These are phyloP conservation scores for Dichetophora obliterata DNA, from an alignment of 2,888 invertebrate genomes.

Conservation along the genomic window DNA sequence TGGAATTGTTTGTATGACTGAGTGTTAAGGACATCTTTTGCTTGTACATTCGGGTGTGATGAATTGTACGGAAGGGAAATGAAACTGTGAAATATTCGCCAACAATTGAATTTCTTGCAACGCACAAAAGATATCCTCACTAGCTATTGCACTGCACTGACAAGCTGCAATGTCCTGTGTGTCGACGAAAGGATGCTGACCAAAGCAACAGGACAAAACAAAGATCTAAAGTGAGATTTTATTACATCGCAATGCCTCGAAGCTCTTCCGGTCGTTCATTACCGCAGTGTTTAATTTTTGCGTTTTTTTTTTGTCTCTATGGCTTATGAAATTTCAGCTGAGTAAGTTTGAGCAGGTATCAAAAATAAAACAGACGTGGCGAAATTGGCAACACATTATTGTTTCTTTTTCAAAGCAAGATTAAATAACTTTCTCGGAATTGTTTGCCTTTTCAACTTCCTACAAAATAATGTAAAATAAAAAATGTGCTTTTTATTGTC, in stretches of 20 bases:
- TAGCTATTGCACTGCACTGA: background rate
- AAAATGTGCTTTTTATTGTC: too few species aligned
- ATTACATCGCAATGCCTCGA: constrained; percentile 31
- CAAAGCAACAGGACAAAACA: constrained; percentile 31
- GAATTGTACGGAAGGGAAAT: constrained; percentile 15
- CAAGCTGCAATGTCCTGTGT: constrained; percentile 6
- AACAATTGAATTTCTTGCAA: constrained; percentile 33
- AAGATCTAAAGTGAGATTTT: constrained; percentile 29
- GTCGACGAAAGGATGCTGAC: background rate
- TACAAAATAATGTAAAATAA: too few species aligned
- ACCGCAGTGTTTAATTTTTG: constrained; percentile 33
- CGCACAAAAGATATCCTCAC: background rate
- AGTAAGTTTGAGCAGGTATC: background rate
- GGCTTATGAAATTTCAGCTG: constrained; percentile 11
- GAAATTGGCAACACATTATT: background rate
- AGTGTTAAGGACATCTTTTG: background rate
- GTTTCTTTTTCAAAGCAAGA: background rate
- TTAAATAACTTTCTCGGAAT: background rate
- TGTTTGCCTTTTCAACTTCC: too few species aligned
- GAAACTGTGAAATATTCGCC: constrained; percentile 37
- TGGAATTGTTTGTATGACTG: background rate
- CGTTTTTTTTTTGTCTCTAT: constrained; percentile 11
- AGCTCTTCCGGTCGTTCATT: constrained; percentile 42
- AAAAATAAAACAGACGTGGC: background rate
- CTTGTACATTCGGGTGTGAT: background rate